phyloP scores from a whole-genome alignment of 2,797 vertebrate species.

The Gallinago nigripennis region DNA sequence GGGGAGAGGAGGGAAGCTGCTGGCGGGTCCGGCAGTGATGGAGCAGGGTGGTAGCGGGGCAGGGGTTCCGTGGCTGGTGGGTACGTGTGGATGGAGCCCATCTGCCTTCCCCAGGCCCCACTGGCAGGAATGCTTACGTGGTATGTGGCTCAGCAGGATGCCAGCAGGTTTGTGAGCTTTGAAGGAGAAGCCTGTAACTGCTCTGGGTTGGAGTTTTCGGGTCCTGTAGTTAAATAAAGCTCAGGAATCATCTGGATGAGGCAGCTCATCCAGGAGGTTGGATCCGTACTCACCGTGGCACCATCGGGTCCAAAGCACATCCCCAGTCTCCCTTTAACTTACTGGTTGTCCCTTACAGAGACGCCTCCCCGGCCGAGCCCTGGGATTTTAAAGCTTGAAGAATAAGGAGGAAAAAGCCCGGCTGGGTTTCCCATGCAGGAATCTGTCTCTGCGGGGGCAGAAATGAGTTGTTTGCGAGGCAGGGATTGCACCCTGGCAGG shows the following conservation, averaged over 20 bases:
- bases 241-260: no score
- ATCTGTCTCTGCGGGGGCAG: neutral
- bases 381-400: neutral
- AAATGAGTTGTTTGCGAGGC: neutral
- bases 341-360: neutral
- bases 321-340: neutral
- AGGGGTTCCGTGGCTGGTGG: rapidly evolving
- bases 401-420: neutral
- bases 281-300: rapidly evolving
- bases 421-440: neutral
- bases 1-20: neutral
- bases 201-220: neutral
- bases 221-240: neutral
- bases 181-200: neutral
- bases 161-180: constrained; percentile 37
- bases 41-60: neutral
- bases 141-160: constrained; percentile 21
- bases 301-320: neutral
- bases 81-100: neutral
- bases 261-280: neutral
- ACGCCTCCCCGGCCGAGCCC: neutral
- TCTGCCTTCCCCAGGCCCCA: neutral
- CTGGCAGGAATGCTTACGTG: constrained; percentile 45
- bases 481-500: neutral
- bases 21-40: neutral